Evolutionary conservation across 2,113 vertebrate genomes (phyloP), one percentile per base, ranked within the genome.

Genomic region (human (Homo sapiens)): DNA sequence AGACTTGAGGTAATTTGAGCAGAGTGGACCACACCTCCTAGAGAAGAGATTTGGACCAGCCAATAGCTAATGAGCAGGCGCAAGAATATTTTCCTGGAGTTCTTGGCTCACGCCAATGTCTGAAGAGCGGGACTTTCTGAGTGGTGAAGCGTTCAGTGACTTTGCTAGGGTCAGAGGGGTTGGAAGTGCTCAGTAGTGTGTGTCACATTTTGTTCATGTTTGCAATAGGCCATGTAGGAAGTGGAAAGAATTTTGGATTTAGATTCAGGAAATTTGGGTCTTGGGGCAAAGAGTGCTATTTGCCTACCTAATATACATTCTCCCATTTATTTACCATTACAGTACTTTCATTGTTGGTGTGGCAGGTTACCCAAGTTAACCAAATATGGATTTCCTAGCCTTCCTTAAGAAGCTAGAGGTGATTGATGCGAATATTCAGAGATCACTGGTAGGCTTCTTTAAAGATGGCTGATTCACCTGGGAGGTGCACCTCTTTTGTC

Each of bases 31-130:
- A n/a, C 9, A 18, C 27, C 4, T 5, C 52, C 22, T 14, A 2
- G 55, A 79, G 59, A 35, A 30, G 30, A 17, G 5, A 45, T 48
- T 0, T 45, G 85, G 40, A 10, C 79, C 1, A 25, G 57, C 23
- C 23, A 13, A 6, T 1, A 16, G 72, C 55, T 20, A 35, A 38
- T 35, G 3, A 52, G 40, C 6, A 52, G 38, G 25, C 11, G 18
- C 22, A 2, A 4, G 23, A 8, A 12, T 43, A 3, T 11, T 52
- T 52, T n/a, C 57, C 64, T 57, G 25, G 82, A 16, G 13, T 8
- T 40, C 14, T 40, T 8, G 35, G 17, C n/a, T 11, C 5, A 18
- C 57, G 2, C 32, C 11, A 0, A 0, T 0, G 23, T 13, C 0
- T 27, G 40, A 40, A 59, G 12, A 38, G 40, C 0, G 22, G 40